These are phyloP conservation scores for Euproctis similis DNA, from an alignment of 2,888 invertebrate genomes.

Conservation along the genomic window DNA sequence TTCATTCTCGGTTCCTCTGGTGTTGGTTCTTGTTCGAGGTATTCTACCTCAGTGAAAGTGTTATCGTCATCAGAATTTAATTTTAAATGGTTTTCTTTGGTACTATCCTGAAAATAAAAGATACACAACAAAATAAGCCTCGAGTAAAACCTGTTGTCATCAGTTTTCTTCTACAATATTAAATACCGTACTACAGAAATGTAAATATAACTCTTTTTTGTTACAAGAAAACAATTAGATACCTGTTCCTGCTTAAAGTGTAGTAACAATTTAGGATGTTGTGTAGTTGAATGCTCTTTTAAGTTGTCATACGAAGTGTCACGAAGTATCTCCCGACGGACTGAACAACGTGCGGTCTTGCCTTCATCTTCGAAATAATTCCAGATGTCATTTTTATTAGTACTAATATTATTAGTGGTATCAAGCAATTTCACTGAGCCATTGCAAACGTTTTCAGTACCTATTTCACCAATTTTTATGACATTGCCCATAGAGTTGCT, in stretches of 20 bases:
- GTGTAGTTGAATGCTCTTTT: conserved; percentile 29
- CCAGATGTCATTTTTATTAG: conserved; percentile 30
- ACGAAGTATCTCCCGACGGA: conserved; percentile 26
- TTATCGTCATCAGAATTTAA: conserved; percentile 13
- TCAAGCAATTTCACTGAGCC: background rate
- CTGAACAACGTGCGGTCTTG: conserved; percentile 28
- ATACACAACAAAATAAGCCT: too few species aligned
- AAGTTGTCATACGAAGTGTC: conserved; percentile 13
- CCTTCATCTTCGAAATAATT: conserved; percentile 36
- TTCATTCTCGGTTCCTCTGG: conserved; percentile 2
- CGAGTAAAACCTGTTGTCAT: too few species aligned
- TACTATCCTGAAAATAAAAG: conserved; percentile 8
- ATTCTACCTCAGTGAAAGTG: conserved; percentile 34
- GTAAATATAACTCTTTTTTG: too few species aligned
- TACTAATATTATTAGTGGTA: too few species aligned
- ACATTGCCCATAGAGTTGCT: conserved; percentile 4
- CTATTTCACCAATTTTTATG: conserved; percentile 9
- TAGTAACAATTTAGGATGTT: conserved; percentile 32
- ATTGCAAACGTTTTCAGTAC: background rate
- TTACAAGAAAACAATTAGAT: background rate
- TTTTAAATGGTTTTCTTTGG: conserved; percentile 4
- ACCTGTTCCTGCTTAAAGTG: conserved; percentile 12
- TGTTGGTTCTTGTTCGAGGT: conserved; percentile 28
- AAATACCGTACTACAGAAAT: too few species aligned
- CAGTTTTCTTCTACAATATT: too few species aligned